These are phyloP conservation scores for Pogonocichla stellata DNA, from an alignment of 2,113 vertebrate species.

Conservation along the genomic window DNA sequence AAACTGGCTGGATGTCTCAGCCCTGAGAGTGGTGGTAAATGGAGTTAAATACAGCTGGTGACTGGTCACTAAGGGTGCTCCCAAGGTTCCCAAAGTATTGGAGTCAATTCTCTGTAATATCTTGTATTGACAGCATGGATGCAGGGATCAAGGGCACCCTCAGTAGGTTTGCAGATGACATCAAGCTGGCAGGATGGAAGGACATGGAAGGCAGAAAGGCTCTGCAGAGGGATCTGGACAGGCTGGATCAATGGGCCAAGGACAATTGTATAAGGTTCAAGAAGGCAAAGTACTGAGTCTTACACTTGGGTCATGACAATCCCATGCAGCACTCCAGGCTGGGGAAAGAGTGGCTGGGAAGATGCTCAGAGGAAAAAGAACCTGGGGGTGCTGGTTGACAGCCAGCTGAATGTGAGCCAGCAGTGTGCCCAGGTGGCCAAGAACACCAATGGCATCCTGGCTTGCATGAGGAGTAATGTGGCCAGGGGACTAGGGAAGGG, in stretches of 20 bases:
- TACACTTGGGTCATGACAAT: not conserved
- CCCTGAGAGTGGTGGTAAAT: not conserved
- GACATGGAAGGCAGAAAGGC: not conserved
- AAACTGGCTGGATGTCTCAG: not conserved
- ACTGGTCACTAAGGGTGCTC: accelerated
- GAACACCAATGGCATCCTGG: not conserved
- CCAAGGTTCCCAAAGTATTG: not conserved
- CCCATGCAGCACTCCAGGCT: not conserved
- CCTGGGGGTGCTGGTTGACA: not conserved
- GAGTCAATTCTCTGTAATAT: not conserved
- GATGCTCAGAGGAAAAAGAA: not conserved
- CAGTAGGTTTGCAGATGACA: not conserved
- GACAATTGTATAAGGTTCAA: not conserved
- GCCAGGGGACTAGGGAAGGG: not conserved
- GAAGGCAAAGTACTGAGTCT: not conserved
- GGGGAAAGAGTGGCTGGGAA: not conserved
- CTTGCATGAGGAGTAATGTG: not conserved
- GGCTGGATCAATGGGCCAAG: not conserved
- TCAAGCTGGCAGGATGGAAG: not conserved
- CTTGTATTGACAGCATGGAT: not conserved
- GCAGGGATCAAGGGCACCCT: not conserved
- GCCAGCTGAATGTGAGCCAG: not conserved
- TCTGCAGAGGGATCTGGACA: not conserved
- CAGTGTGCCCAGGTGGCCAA: not conserved
- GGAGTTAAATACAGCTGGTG: not conserved